phyloP scores from a whole-genome alignment of 2,797 vertebrate species.

The Tympanoctomys barrerae region DNA sequence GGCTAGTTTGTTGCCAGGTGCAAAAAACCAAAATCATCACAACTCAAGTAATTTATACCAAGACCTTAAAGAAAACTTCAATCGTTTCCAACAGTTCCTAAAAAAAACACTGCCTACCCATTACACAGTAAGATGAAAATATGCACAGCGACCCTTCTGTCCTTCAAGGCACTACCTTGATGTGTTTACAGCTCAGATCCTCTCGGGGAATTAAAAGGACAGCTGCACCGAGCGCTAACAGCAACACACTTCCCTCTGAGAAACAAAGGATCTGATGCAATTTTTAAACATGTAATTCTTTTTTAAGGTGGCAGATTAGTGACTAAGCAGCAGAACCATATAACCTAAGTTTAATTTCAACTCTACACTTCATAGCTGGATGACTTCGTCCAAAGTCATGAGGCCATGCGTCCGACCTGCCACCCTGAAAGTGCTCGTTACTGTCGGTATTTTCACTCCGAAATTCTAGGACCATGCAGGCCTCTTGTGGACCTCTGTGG shows the following conservation, averaged over 20 bases:
- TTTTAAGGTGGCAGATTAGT: not conserved
- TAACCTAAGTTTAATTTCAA: not conserved
- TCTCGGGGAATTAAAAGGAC: not conserved
- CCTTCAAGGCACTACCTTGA: not conserved
- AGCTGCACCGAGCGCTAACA: slow-evolving; percentile 19
- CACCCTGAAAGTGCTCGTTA: not conserved
- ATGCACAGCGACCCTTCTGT: not conserved
- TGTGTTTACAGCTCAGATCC: not conserved
- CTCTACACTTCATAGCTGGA: not conserved
- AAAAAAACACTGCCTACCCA: not conserved
- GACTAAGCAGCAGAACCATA: not conserved
- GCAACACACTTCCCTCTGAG: not conserved
- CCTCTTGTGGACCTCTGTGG: not conserved
- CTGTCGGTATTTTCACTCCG: not conserved
- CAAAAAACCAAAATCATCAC: slow-evolving; percentile 23
- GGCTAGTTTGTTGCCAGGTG: not conserved
- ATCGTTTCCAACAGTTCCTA: slow-evolving; percentile 27
- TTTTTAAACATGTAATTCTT: not conserved
- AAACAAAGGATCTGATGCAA: slow-evolving; percentile 19
- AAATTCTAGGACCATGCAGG: not conserved
- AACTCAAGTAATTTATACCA: not conserved
- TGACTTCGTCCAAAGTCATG: not conserved
- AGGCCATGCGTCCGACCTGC: not conserved
- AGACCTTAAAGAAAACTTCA: not conserved
- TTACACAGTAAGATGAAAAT: slow-evolving; percentile 29